Conservation (phyloP, 2,797 vertebrate species). For the Ceyx erithaca region DNA sequence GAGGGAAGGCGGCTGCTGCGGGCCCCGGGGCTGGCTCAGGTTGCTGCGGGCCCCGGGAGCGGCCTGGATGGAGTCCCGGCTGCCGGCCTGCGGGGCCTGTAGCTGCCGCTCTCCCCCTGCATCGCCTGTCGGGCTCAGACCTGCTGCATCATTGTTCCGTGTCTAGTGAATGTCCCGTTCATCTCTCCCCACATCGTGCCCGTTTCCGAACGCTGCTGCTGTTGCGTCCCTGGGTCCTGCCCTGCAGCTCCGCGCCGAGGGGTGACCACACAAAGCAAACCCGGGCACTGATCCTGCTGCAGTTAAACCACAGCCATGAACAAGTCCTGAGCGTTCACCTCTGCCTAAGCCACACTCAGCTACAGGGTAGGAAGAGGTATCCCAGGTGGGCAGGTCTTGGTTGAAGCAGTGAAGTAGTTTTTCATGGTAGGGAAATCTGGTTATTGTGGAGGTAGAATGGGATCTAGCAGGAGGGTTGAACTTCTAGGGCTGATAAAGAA, state of each 20-base stretch:
- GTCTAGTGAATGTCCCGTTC: accelerated
- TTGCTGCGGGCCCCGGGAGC: not conserved
- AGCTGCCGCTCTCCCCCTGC: accelerated
- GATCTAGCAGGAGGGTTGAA: not conserved
- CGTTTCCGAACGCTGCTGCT: not conserved
- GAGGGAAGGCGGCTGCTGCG: not conserved
- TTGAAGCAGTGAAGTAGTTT: not conserved
- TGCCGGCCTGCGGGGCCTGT: not conserved
- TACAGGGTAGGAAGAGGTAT: not conserved
- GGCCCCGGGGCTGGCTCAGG: not conserved
- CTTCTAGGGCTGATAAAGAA: not conserved
- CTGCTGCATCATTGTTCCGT: not conserved
- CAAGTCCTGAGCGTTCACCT: not conserved
- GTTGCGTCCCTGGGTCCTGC: not conserved
- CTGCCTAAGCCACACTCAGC: not conserved
- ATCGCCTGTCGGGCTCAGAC: not conserved
- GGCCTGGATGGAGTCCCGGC: not conserved
- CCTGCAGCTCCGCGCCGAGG: not conserved
- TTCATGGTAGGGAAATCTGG: not conserved
- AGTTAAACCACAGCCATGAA: not conserved
- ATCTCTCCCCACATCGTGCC: accelerated
- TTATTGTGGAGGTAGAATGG: not conserved
- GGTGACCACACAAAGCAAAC: no score
- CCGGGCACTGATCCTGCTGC: not conserved
- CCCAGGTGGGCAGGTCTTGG: not conserved